Conservation (phyloP, 1,140 invertebrate species). For the Druon quercuslanigerum region DNA sequence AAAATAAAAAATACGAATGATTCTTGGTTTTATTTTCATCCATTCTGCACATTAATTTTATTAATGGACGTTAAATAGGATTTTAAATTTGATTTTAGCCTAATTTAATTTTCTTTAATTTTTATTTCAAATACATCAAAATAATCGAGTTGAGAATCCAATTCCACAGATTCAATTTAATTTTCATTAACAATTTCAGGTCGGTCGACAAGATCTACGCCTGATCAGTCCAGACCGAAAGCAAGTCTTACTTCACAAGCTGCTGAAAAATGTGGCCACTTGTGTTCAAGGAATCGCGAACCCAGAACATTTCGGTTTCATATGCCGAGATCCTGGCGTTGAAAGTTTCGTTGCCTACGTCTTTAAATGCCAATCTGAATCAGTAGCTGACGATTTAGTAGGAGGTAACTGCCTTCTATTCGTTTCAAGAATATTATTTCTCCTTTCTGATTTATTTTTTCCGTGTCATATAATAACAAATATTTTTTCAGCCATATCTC, state of each 20-base stretch:
- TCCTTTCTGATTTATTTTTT: constrained; percentile 24
- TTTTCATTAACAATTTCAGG: constrained; percentile 74
- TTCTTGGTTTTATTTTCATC: too few species aligned
- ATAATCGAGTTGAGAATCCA: too few species aligned
- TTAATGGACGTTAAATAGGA: too few species aligned
- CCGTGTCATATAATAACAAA: not conserved
- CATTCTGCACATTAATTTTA: too few species aligned
- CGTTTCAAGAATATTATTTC: not conserved
- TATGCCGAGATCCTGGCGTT: constrained; percentile 84
- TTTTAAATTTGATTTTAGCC: not conserved
- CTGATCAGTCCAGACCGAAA: constrained; percentile 95
- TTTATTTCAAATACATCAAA: not conserved
- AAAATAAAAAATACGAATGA: too few species aligned
- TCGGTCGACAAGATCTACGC: constrained; percentile 90
- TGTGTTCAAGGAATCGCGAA: constrained; percentile 90
- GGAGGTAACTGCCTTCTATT: constrained; percentile 75
- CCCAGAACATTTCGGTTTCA: constrained; percentile 94
- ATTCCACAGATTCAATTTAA: not conserved
- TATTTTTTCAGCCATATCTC: constrained; percentile 84
- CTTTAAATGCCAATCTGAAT: constrained; percentile 92
- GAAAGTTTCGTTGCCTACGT: constrained; percentile 89
- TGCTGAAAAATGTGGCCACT: constrained; percentile 90
- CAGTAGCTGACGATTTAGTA: constrained; percentile 86
- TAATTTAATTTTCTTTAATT: not conserved
- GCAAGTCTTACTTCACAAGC: constrained; percentile 89